A percentile compares a stretch with the other conserved stretches of the same genome.
Evolutionary conservation across 2,113 vertebrate species (phyloP).

Genomic region (Sinocyclocheilus rhinocerous): DNA sequence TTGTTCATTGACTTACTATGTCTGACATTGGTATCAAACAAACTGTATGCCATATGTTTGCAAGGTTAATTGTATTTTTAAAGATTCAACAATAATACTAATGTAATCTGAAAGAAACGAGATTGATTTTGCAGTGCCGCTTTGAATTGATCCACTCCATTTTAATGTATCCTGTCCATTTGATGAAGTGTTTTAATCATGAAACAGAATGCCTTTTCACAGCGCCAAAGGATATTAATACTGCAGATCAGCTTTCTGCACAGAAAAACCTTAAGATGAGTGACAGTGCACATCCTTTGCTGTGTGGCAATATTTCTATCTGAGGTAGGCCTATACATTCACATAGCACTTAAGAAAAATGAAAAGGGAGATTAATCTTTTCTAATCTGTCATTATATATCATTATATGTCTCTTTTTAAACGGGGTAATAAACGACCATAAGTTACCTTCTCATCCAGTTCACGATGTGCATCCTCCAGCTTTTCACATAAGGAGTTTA

Average conservation of each 20-base stretch:
- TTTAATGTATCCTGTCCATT: slow-evolving; percentile 64
- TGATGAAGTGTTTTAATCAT: slow-evolving; percentile 72
- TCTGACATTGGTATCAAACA: slow-evolving; percentile 8
- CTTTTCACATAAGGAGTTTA: slow-evolving; percentile 68
- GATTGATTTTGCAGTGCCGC: slow-evolving; percentile 68
- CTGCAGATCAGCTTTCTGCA: slow-evolving; percentile 38
- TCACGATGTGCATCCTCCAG: slow-evolving; percentile 68
- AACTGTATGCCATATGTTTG: slow-evolving; percentile 16
- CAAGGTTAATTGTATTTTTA: slow-evolving; percentile 60
- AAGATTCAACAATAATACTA: slow-evolving; percentile 60
- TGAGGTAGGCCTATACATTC: background rate
- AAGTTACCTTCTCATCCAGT: slow-evolving; percentile 78
- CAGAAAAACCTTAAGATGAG: background rate
- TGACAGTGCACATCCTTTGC: background rate
- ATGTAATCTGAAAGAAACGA: slow-evolving; percentile 70
- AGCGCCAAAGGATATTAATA: slow-evolving; percentile 54
- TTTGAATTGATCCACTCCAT: slow-evolving; percentile 58
- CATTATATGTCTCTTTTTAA: background rate
- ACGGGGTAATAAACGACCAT: background rate
- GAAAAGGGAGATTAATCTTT: background rate
- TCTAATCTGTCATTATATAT: background rate
- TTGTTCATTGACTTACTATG: background rate
- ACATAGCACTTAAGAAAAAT: background rate
- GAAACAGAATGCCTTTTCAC: slow-evolving; percentile 64
- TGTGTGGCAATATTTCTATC: background rate